Conservation (phyloP, 2,797 vertebrate genomes). For the Tenualosa ilisha region DNA sequence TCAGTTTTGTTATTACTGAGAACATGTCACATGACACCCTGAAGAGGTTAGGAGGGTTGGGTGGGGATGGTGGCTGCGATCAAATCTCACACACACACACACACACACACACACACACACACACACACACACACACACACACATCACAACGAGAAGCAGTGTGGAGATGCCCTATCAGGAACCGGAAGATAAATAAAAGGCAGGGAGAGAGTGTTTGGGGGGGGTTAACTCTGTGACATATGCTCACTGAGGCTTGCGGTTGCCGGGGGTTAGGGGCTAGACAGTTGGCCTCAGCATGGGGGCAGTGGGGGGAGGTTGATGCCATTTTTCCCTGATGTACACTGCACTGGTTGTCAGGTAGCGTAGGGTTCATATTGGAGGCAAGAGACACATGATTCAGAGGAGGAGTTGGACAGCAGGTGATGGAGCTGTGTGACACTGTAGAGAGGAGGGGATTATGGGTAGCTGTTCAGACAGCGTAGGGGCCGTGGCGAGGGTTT, state of each 20-base stretch:
- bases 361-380: not conserved
- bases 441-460: not conserved
- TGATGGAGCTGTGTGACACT: not conserved
- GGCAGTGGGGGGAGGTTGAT: not conserved
- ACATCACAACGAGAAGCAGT: not conserved
- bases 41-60: not conserved
- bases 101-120: too few species aligned
- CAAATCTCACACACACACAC: not conserved
- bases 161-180: not conserved
- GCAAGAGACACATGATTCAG: not conserved
- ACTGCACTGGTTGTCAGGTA: not conserved
- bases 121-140: not conserved
- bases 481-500: constrained; percentile 69
- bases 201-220: not conserved
- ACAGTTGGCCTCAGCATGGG: not conserved
- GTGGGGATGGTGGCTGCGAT: not conserved
- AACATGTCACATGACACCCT: not conserved
- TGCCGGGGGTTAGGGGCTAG: not conserved
- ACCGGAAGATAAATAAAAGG: too few species aligned
- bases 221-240: not conserved
- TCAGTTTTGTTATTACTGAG: not conserved
- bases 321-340: too few species aligned
- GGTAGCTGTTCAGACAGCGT: constrained; percentile 72
- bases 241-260: not conserved
- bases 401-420: not conserved